phyloP scores from a whole-genome alignment of 1,140 invertebrate genomes.

The Aphidius ervi region DNA sequence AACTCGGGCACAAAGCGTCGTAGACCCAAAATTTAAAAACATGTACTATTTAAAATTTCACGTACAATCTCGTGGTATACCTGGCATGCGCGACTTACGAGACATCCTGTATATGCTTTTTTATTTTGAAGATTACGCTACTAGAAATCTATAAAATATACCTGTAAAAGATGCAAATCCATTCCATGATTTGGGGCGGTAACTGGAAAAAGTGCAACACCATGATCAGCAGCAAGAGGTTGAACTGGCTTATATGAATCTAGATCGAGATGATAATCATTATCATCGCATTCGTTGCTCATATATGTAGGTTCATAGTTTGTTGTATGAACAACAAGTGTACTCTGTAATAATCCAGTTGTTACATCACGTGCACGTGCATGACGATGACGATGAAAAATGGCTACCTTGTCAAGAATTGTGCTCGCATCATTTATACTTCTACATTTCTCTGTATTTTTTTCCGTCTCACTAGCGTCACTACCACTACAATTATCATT shows the following conservation, averaged over 20 bases:
- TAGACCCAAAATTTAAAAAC: too few species aligned
- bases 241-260: constrained; percentile 83
- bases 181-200: constrained; percentile 60
- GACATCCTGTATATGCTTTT: too few species aligned
- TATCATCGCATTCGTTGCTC: constrained; percentile 55
- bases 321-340: constrained; percentile 55
- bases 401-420: constrained; percentile 74
- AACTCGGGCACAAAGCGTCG: too few species aligned
- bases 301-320: constrained; percentile 55
- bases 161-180: constrained; percentile 76
- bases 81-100: too few species aligned
- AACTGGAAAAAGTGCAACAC: constrained; percentile 77
- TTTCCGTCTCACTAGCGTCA: constrained; percentile 6
- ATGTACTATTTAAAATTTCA: too few species aligned
- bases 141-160: constrained; percentile 32
- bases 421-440: constrained; percentile 54
- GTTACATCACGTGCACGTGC: constrained; percentile 57
- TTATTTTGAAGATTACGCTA: too few species aligned
- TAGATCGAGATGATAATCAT: constrained; percentile 66
- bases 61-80: too few species aligned
- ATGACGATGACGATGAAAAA: constrained; percentile 69
- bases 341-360: constrained; percentile 43
- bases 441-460: constrained; percentile 14
- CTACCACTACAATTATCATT: neutral
- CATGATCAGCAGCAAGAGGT: constrained; percentile 78